phyloP scores from a whole-genome alignment of 2,797 vertebrate species.

The Simalia tracyae region DNA sequence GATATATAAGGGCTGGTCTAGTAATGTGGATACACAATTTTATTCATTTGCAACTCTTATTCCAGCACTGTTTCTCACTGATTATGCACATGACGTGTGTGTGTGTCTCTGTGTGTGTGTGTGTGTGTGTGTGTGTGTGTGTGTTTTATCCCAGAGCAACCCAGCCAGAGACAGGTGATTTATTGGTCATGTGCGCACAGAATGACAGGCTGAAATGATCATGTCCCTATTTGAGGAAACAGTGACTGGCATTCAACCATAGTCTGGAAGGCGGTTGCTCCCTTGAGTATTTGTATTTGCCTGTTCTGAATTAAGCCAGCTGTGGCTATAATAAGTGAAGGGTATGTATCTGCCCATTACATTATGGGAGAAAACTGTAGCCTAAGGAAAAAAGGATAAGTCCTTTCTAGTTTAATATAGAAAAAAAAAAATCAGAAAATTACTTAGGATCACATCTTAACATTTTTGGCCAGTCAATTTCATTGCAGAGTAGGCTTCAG shows the following conservation, averaged over 20 bases:
- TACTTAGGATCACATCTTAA: too few species aligned
- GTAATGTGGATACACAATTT: slow-evolving; percentile 9
- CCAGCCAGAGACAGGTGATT: slow-evolving; percentile 16
- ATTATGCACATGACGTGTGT: not conserved
- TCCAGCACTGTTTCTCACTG: not conserved
- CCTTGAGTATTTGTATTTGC: slow-evolving; percentile 24
- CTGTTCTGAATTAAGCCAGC: slow-evolving; percentile 45
- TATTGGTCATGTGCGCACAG: slow-evolving; percentile 13
- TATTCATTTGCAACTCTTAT: not conserved
- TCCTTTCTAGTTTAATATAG: not conserved
- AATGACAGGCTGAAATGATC: slow-evolving; percentile 20
- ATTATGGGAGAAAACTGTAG: not conserved
- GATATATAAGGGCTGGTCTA: not conserved
- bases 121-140: not conserved
- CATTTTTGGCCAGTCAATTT: too few species aligned
- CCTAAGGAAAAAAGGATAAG: slow-evolving; percentile 6
- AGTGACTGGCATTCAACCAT: slow-evolving; percentile 22
- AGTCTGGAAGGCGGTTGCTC: slow-evolving; percentile 17
- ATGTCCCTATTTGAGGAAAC: slow-evolving; percentile 28
- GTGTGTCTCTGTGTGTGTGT: not conserved
- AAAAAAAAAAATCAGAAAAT: too few species aligned
- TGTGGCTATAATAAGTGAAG: not conserved
- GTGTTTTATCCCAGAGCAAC: not conserved
- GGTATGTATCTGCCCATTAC: not conserved
- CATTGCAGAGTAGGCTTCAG: too few species aligned